A percentile compares a stretch with the other conserved stretches of the same genome.
Evolutionary conservation across 2,888 invertebrate species (phyloP).

Genomic region (Poecilobothrus nobilitatus): DNA sequence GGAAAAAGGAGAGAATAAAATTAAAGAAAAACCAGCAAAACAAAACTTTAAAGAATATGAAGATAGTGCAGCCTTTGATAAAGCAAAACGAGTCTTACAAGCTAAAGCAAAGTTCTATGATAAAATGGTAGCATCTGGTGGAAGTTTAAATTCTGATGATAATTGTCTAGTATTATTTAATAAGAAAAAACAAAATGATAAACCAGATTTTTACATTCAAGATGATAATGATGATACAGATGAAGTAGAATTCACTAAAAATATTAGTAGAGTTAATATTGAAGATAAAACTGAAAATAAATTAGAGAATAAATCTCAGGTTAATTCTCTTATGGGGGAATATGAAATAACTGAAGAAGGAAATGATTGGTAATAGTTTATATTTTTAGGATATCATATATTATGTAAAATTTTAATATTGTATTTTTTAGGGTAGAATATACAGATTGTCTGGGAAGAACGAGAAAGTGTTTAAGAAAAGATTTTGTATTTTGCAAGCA

Average conservation of each 20-base stretch:
- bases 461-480: constrained; percentile 69
- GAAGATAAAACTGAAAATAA: constrained; percentile 28
- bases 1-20: constrained; percentile 34
- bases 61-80: constrained; percentile 37
- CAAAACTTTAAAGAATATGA: constrained; percentile 35
- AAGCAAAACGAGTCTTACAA: constrained; percentile 43
- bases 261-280: constrained; percentile 45
- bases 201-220: constrained; percentile 28
- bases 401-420: too few species aligned
- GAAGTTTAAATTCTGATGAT: constrained; percentile 39
- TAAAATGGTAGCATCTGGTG: constrained; percentile 41
- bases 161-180: constrained; percentile 43
- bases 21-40: constrained; percentile 34
- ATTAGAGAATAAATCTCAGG: not conserved
- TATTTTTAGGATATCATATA: not conserved
- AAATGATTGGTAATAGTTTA: not conserved
- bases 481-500: constrained; percentile 61
- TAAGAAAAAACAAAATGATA: constrained; percentile 40
- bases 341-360: not conserved
- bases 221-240: constrained; percentile 13
- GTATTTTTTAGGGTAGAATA: constrained; percentile 73
- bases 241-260: constrained; percentile 8
- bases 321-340: not conserved
- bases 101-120: constrained; percentile 44
- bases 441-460: constrained; percentile 77